Evolutionary conservation across 2,888 invertebrate species (phyloP).

Genomic region (Lottia scabra): DNA sequence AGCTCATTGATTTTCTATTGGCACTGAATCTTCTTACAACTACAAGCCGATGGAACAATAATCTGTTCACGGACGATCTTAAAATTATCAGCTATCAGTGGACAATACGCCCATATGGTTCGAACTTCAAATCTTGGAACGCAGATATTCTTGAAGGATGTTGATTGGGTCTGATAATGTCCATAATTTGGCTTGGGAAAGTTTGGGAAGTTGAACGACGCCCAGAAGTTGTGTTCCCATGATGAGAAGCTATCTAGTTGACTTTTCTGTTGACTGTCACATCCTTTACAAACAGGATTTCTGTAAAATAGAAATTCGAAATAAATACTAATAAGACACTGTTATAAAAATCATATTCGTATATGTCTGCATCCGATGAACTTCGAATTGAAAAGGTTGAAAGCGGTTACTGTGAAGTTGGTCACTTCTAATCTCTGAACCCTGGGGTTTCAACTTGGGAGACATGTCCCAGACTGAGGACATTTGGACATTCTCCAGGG

Average conservation of each 20-base stretch:
- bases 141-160: not conserved
- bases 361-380: too few relatives aligned
- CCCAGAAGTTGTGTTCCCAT: slow-evolving; percentile 2
- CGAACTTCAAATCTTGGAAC: not conserved
- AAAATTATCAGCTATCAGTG: not conserved
- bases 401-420: too few relatives aligned
- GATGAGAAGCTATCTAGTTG: not conserved
- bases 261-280: not conserved
- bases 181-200: not conserved
- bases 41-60: slow-evolving; percentile 7
- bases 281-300: not conserved
- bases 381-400: too few relatives aligned
- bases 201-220: slow-evolving; percentile 7
- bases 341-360: too few relatives aligned
- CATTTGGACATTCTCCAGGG: too few relatives aligned
- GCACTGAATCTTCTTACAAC: slow-evolving; percentile 3
- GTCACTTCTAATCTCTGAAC: too few relatives aligned
- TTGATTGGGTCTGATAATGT: not conserved
- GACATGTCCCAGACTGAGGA: too few relatives aligned
- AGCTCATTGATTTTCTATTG: not conserved
- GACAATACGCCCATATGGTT: slow-evolving; percentile 20
- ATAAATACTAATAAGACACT: too few relatives aligned
- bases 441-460: too few relatives aligned
- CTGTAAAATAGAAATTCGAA: not conserved
- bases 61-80: slow-evolving; percentile 11